A percentile compares a stretch with the other conserved stretches of the same genome.
phyloP scores from a whole-genome alignment of 1,140 invertebrate species.

The Copidosoma floridanum region DNA sequence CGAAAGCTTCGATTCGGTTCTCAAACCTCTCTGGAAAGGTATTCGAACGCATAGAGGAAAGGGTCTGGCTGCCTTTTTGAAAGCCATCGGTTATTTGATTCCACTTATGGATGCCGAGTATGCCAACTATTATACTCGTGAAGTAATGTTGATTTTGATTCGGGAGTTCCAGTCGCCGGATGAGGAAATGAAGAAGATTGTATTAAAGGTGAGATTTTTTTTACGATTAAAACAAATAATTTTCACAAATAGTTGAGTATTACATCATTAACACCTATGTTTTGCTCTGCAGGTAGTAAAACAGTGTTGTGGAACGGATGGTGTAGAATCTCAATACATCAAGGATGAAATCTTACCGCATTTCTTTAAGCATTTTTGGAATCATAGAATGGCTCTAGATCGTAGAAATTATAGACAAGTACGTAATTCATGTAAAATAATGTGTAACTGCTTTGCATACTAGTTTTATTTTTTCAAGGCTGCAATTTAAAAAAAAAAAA shows the following conservation, averaged over 20 bases:
- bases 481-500: background rate
- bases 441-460: too few species aligned
- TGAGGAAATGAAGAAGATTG: slow-evolving; percentile 99
- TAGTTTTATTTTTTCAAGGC: background rate
- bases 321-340: slow-evolving; percentile 98
- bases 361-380: slow-evolving; percentile 99
- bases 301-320: slow-evolving; percentile 99
- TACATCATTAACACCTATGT: background rate
- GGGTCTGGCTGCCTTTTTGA: slow-evolving; percentile 97
- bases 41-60: slow-evolving; percentile 97
- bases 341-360: slow-evolving; percentile 98
- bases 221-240: slow-evolving; percentile 10
- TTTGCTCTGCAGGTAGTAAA: slow-evolving; percentile 84
- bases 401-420: slow-evolving; percentile 93
- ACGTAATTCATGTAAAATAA: slow-evolving; percentile 11
- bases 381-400: slow-evolving; percentile 98
- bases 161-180: slow-evolving; percentile 99
- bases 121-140: slow-evolving; percentile 98
- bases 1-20: slow-evolving; percentile 98
- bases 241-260: slow-evolving; percentile 9
- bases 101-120: slow-evolving; percentile 99
- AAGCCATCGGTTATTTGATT: slow-evolving; percentile 99
- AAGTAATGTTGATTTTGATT: slow-evolving; percentile 99
- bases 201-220: slow-evolving; percentile 76
- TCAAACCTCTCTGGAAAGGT: slow-evolving; percentile 99